Evolutionary conservation across 2,888 invertebrate species (phyloP).

Genomic region (Tridacna gigas): DNA sequence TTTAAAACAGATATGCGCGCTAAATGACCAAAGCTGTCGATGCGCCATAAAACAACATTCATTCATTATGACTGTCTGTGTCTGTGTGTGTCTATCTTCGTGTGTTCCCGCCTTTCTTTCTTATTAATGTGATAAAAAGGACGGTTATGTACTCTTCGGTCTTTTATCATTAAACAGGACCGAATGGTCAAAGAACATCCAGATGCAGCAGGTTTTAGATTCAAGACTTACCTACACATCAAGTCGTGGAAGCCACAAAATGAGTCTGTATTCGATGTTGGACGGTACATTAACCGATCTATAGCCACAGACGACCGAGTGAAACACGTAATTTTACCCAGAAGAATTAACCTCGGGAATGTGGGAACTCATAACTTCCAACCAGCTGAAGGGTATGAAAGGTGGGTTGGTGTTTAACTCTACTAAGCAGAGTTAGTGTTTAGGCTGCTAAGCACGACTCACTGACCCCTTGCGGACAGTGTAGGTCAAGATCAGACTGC

Average conservation of each 20-base stretch:
- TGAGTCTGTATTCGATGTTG: not conserved
- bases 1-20: too few relatives aligned
- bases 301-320: not conserved
- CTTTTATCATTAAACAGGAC: not conserved
- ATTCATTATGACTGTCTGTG: too few relatives aligned
- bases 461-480: too few relatives aligned
- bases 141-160: too few relatives aligned
- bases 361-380: conserved; percentile 3
- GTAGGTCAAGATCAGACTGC: too few relatives aligned
- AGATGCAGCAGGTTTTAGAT: conserved; percentile 10
- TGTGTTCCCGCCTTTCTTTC: too few relatives aligned
- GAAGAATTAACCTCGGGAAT: not conserved
- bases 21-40: too few relatives aligned
- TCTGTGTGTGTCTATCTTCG: too few relatives aligned
- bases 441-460: too few relatives aligned
- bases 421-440: not conserved
- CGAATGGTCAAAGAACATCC: not conserved
- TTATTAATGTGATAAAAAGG: too few relatives aligned
- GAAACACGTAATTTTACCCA: conserved; percentile 2
- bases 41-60: too few relatives aligned
- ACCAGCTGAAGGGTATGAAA: not conserved
- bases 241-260: conserved; percentile 1
- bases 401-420: not conserved
- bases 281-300: not conserved
- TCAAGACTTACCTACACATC: not conserved